phyloP scores from a whole-genome alignment of 1,140 invertebrate species.

The Trachymyrmex septentrionalis region DNA sequence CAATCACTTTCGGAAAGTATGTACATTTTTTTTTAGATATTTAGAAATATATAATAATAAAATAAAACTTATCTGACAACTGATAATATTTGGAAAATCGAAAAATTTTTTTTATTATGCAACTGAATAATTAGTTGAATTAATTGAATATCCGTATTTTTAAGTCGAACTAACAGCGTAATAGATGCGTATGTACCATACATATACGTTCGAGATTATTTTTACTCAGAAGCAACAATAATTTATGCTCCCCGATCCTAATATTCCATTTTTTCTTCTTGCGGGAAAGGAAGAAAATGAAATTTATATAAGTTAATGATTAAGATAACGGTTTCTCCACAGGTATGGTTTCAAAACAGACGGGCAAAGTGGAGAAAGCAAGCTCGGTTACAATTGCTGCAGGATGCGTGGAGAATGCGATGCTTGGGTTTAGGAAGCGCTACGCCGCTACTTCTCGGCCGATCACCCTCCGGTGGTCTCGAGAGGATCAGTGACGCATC shows the following conservation, averaged over 20 bases:
- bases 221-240: background rate
- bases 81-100: background rate
- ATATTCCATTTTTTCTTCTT: constrained; percentile 31
- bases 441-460: constrained; percentile 85
- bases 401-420: constrained; percentile 96
- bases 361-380: constrained; percentile 95
- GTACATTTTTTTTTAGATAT: background rate
- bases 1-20: background rate
- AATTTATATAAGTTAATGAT: constrained; percentile 8
- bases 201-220: background rate
- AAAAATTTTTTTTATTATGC: background rate
- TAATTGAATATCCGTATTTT: background rate
- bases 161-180: background rate
- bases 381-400: constrained; percentile 93
- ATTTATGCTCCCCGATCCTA: background rate
- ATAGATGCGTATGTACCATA: background rate
- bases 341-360: constrained; percentile 97
- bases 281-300: background rate
- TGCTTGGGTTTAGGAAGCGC: constrained; percentile 91
- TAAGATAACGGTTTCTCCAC: constrained; percentile 29
- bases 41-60: background rate
- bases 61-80: background rate
- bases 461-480: constrained; percentile 79
- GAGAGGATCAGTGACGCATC: constrained; percentile 59
- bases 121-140: background rate